Evolutionary conservation across 2,797 vertebrate species (phyloP).

Genomic region (Acropternis orthonyx): DNA sequence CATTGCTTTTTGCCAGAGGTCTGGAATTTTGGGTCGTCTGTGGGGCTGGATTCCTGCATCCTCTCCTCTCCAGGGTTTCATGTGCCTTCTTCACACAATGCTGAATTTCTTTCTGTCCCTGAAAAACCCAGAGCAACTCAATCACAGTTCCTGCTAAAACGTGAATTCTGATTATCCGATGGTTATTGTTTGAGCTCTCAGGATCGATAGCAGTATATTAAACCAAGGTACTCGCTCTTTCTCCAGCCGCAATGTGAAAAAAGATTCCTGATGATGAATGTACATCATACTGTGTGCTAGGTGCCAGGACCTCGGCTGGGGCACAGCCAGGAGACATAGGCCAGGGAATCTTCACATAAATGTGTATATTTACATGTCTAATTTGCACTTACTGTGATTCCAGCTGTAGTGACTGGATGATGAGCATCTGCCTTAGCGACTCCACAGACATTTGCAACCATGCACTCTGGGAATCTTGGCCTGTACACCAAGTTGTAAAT

Average conservation of each 20-base stretch:
- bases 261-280: not conserved
- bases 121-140: not conserved
- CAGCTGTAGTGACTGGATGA: not conserved
- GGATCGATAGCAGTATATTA: not conserved
- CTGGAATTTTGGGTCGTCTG: not conserved
- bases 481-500: not conserved
- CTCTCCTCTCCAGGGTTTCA: accelerated
- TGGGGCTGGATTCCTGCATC: not conserved
- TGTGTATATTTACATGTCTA: accelerated
- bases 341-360: not conserved
- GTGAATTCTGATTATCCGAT: accelerated
- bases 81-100: not conserved
- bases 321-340: not conserved
- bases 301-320: not conserved
- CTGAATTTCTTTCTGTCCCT: not conserved
- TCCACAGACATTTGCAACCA: not conserved
- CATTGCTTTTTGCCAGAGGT: not conserved
- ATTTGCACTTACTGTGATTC: not conserved
- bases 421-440: not conserved
- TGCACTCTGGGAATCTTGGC: accelerated
- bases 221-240: not conserved
- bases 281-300: accelerated
- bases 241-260: not conserved
- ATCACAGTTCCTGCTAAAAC: accelerated
- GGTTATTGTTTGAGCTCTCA: not conserved